Base-by-base conservation (phyloP, 2,797 vertebrate genomes). In the Taenioides sp. region DNA sequence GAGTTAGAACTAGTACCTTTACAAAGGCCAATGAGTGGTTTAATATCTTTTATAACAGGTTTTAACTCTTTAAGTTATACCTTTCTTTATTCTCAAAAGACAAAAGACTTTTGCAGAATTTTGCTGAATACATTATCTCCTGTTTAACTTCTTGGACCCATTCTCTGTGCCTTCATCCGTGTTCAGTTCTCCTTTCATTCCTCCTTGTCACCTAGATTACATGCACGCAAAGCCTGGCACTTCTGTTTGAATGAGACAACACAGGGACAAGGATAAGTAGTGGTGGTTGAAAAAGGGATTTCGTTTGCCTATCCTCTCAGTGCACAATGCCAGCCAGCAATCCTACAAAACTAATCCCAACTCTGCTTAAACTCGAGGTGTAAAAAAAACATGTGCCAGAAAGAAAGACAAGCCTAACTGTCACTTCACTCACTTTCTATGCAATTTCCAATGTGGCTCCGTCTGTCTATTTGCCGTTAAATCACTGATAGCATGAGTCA, bases 251-350 rank as follows among this genome's bases (percentile, higher is more conserved):
- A 91, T 88, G 89, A 89, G 90, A 89, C 87, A 88, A 92, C 92
- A 91, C 87, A 87, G 85, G 89, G 87, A 91, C 89, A 86, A 81
- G 90, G 90, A 92, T 93, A 90, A 92, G 90, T 84, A 87, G 88
- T 82, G 85, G 82, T 90, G 87, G 88, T 87, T 92, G 90, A 93
- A 92, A 92, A 94, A 74, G 81, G 91, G 94, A 94, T 95, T 94
- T 91, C 50, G 50, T 88, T 62, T 89, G 85, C 86, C 90, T 88
- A 93, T 93, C 90, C 91, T 87, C 85, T 91, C 85, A 80, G 87
- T 83, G 67, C 89, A 93, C 92, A 93, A 93, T 90, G 84, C 86
- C 76, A 89, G 84, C 91, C 90, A 87, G 89, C 90, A 92, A 91
- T 92, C 92, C 89, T 84, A 88, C 81, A 88, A 65, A 89, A 90